These are phyloP conservation scores for Chionodraco myersi DNA, from an alignment of 2,113 vertebrate species.

Conservation along the genomic window DNA sequence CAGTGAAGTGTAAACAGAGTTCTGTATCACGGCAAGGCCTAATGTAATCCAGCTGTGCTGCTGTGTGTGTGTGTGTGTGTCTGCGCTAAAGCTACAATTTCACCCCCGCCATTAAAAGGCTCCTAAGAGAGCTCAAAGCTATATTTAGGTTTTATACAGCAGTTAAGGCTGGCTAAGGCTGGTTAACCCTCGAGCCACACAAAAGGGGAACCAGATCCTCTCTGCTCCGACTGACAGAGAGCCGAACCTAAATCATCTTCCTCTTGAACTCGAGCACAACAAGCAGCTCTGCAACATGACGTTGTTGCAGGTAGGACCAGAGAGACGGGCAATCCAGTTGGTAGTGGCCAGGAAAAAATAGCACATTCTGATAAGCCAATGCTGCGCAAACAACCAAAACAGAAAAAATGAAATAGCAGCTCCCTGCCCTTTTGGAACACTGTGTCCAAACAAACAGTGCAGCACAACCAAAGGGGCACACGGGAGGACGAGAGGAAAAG, in stretches of 20 bases:
- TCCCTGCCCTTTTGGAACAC: conserved; percentile 62
- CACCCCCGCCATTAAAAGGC: conserved; percentile 70
- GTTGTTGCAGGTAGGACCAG: not conserved
- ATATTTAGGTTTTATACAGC: conserved; percentile 80
- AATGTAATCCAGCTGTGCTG: conserved; percentile 79
- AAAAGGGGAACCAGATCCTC: conserved; percentile 61
- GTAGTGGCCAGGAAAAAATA: conserved; percentile 18
- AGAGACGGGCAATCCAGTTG: conserved; percentile 9
- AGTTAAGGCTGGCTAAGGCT: conserved; percentile 62
- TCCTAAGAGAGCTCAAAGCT: conserved; percentile 65
- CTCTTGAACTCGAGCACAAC: conserved; percentile 30
- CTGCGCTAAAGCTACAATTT: conserved; percentile 72
- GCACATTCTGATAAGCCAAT: conserved; percentile 61
- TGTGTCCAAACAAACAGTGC: conserved; percentile 71
- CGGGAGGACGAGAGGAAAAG: conserved; percentile 38
- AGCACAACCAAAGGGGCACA: conserved; percentile 45
- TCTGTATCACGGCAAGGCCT: conserved; percentile 56
- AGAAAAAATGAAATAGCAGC: conserved; percentile 7
- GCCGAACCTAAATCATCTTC: conserved; percentile 38
- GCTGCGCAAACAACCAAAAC: conserved; percentile 37
- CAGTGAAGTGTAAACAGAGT: conserved; percentile 65
- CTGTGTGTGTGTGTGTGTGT: conserved; percentile 25
- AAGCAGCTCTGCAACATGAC: conserved; percentile 1
- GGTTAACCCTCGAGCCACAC: conserved; percentile 75
- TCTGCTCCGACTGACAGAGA: conserved; percentile 43